Evolutionary conservation across 2,113 vertebrate genomes (phyloP), one percentile per base, ranked within the genome.

Genomic region (Lasiurus borealis): DNA sequence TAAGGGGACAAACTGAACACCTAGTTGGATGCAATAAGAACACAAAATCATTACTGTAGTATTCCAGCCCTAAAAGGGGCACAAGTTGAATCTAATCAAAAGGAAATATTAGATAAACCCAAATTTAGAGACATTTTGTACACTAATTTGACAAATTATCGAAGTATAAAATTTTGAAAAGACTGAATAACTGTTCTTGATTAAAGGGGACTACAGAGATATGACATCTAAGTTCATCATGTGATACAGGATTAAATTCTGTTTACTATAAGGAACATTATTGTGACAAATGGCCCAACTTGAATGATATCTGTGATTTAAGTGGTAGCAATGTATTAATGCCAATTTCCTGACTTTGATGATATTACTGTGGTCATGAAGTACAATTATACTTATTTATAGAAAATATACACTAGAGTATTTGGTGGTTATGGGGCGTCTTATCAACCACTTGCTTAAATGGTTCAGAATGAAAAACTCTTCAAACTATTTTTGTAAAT

Each of bases 101-200:
- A 93, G n/a, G 18, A 81, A 82, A 93, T 16, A 80, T 68, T 94
- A 76, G 34, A 71, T 52, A 91, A 94, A 57, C 16, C 3, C 29
- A 68, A 54, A 91, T 50, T 71, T 91, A 40, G 6, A 14, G 4
- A 76, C 0, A 27, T 44, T 85, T 88, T 81, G 46, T 85, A 48
- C 91, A 69, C n/a, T 71, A 54, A 82, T 31, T 66, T 69, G 27
- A 84, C 19, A 93, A 93, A 95, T 46, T 34, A 21, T 54, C 59
- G 57, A 83, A 59, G 34, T 59, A 68, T 64, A 3, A 57, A 75
- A 90, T 12, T 44, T 25, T 40, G 31, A 82, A 92, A 64, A 87
- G 7, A 64, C 10, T 59, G 40, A 94, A 36, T 2, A 87, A 46
- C n/a, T 40, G 0, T 34, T 90, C 16, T 48, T 75, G 9, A 75